Percentiles rank a stretch among this genome's conserved stretches.
Evolutionary conservation across 2,888 invertebrate genomes (phyloP).

Genomic region (Morpho deidamia): DNA sequence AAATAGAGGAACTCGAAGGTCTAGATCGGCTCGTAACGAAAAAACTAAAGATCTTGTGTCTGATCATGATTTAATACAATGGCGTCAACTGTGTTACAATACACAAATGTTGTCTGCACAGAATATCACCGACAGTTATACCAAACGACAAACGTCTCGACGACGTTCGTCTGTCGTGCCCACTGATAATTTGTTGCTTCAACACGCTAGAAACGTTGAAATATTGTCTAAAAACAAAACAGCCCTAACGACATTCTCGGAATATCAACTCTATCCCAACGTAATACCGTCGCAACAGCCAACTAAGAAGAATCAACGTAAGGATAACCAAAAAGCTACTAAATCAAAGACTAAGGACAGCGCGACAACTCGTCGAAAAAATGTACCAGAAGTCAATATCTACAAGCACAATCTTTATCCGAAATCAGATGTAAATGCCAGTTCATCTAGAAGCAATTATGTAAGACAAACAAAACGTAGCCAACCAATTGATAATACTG

Average conservation of each 20-base stretch:
- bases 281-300: constrained; percentile 1
- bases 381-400: not conserved
- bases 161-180: constrained; percentile 19
- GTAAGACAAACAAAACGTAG: not conserved
- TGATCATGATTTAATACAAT: constrained; percentile 14
- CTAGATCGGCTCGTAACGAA: constrained; percentile 1
- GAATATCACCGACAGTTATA: constrained; percentile 12
- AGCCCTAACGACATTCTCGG: constrained; percentile 1
- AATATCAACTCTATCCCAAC: constrained; percentile 11
- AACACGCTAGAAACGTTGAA: constrained; percentile 17
- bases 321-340: constrained; percentile 4
- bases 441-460: not conserved
- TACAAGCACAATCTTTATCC: not conserved
- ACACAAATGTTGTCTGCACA: constrained; percentile 12
- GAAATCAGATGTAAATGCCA: not conserved
- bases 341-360: not conserved
- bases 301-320: constrained; percentile 8
- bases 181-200: constrained; percentile 15
- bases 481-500: not conserved
- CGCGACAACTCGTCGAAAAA: not conserved
- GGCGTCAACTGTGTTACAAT: constrained; percentile 21
- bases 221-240: constrained; percentile 7
- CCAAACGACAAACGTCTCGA: constrained; percentile 15
- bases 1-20: constrained; percentile 13
- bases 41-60: constrained; percentile 6